These are phyloP conservation scores for Caenorhabditis sp. DNA, from an alignment of 2,888 invertebrate species.

Conservation along the genomic window DNA sequence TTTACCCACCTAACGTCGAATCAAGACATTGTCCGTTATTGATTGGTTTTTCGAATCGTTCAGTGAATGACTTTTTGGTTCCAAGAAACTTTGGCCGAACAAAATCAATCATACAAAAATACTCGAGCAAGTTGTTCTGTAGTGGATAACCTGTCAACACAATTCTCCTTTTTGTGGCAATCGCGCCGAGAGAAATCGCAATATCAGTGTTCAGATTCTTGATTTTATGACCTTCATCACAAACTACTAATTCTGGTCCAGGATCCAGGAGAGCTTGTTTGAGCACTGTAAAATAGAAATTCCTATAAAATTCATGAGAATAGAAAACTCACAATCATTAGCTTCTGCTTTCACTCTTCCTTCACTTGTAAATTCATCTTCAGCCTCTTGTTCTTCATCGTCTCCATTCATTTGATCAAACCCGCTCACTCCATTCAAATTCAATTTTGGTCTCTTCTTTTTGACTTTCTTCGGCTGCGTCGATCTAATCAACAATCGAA, in stretches of 20 bases:
- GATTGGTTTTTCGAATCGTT: constrained; percentile 98
- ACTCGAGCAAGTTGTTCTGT: constrained; percentile 89
- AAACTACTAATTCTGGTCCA: constrained; percentile 91
- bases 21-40: constrained; percentile 98
- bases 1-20: constrained; percentile 79
- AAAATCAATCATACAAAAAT: constrained; percentile 79
- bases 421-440: constrained; percentile 29
- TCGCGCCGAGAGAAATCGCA: constrained; percentile 91
- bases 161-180: constrained; percentile 87
- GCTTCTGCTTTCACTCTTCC: constrained; percentile 51
- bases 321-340: constrained; percentile 31
- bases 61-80: constrained; percentile 91
- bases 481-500: constrained; percentile 81
- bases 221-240: constrained; percentile 95
- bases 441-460: constrained; percentile 35
- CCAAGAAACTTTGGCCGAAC: constrained; percentile 94
- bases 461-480: constrained; percentile 45
- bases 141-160: constrained; percentile 97
- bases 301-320: not conserved
- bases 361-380: constrained; percentile 37
- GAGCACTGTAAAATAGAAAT: not conserved
- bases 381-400: constrained; percentile 9
- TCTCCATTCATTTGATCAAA: constrained; percentile 1
- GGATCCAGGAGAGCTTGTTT: constrained; percentile 79
- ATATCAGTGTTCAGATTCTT: constrained; percentile 97